Conservation (phyloP, 2,888 invertebrate species). For the Lamellibrachia columna region DNA sequence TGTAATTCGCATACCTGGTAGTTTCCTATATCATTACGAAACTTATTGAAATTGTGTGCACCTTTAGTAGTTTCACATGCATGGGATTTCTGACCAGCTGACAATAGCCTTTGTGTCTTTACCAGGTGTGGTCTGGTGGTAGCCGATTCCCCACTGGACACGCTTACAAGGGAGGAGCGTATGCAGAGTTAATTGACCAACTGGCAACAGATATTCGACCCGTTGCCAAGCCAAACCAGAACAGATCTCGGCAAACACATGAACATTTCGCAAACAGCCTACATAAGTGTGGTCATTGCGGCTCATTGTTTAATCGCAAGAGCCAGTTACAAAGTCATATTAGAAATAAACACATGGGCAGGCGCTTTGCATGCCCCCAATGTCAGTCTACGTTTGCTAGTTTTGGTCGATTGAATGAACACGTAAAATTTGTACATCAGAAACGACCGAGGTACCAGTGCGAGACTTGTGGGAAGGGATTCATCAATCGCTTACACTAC, state of each 20-base stretch:
- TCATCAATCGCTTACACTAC: conserved; percentile 6
- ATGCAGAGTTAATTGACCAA: conserved; percentile 16
- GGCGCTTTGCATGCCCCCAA: neutral
- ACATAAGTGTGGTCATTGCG: neutral
- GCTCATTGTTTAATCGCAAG: neutral
- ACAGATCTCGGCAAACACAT: neutral
- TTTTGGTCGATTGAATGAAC: neutral
- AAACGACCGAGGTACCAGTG: neutral
- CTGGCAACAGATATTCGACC: neutral
- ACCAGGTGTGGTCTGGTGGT: conserved; percentile 11
- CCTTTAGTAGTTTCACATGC: neutral
- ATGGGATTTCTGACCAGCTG: neutral
- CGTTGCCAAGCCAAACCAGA: neutral
- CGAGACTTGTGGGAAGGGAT: neutral
- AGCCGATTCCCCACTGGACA: neutral
- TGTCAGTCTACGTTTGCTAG: neutral
- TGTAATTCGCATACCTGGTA: neutral
- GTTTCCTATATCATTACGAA: neutral
- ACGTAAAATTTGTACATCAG: neutral
- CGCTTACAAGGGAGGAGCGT: neutral
- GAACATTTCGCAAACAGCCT: neutral
- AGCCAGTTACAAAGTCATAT: neutral
- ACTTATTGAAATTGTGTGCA: neutral
- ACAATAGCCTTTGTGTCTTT: neutral
- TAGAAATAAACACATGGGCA: neutral